Percentiles rank a stretch among this genome's conserved stretches.
These are phyloP conservation scores for Porites rus DNA, from an alignment of 92 coral and sea anemone genomes.

Conservation along the genomic window DNA sequence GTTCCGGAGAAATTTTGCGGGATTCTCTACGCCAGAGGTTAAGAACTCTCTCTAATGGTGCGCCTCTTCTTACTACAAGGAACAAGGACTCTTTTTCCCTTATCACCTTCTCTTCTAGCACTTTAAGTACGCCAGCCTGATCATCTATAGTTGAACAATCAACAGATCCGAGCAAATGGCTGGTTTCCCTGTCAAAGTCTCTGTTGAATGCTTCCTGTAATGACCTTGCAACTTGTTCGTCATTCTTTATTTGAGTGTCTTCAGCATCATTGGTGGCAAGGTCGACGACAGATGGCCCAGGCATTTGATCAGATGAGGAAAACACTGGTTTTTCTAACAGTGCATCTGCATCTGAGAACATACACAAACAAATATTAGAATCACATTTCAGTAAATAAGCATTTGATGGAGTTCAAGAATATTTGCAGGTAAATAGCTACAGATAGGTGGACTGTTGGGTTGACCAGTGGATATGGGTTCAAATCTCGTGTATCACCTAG, in stretches of 20 bases:
- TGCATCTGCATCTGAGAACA: too few relatives aligned
- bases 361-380: too few relatives aligned
- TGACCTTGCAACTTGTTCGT: slow-evolving; percentile 63
- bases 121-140: slow-evolving; percentile 20
- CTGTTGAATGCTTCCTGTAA: slow-evolving; percentile 58
- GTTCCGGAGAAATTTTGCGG: slow-evolving; percentile 58
- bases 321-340: too few relatives aligned
- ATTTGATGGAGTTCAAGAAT: too few relatives aligned
- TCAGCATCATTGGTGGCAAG: neutral
- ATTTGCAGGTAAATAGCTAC: too few relatives aligned
- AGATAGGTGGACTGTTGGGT: too few relatives aligned
- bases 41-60: slow-evolving; percentile 66
- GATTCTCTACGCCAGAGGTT: slow-evolving; percentile 68
- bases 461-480: too few relatives aligned
- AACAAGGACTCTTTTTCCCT: slow-evolving; percentile 32
- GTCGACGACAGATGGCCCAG: too few relatives aligned
- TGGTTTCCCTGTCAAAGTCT: slow-evolving; percentile 1
- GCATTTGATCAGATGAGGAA: too few relatives aligned
- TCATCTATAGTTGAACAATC: slow-evolving; percentile 15
- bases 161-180: slow-evolving; percentile 13
- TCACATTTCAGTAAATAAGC: too few relatives aligned
- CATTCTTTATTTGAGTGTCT: slow-evolving; percentile 17
- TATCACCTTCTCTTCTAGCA: slow-evolving; percentile 18
- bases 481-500: too few relatives aligned
- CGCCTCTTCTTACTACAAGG: slow-evolving; percentile 67